A percentile compares a stretch with the other conserved stretches of the same genome.
These are phyloP conservation scores for Limosa lapponica DNA, from an alignment of 2,797 vertebrate species.

Conservation along the genomic window DNA sequence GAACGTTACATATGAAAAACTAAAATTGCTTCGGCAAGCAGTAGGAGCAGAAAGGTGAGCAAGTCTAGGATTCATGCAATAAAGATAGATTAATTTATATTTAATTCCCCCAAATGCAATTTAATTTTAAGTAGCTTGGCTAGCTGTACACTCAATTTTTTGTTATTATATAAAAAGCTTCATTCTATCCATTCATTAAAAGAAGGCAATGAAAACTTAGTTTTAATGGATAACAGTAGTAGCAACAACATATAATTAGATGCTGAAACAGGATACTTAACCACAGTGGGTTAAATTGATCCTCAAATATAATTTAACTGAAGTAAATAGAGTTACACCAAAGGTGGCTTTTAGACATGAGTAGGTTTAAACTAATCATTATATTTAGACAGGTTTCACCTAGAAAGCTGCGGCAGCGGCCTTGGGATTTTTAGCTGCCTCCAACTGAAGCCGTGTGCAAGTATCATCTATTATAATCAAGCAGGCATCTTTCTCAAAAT, in stretches of 20 bases:
- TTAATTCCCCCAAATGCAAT: slow-evolving; percentile 10
- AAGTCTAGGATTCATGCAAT: slow-evolving; percentile 10
- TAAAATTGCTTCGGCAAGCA: neutral
- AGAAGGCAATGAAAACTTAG: neutral
- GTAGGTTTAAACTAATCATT: slow-evolving; percentile 32
- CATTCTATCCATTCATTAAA: neutral
- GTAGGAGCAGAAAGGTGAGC: neutral
- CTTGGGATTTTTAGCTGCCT: slow-evolving; percentile 13
- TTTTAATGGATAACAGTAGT: slow-evolving; percentile 17
- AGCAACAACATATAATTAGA: slow-evolving; percentile 17
- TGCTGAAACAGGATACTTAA: slow-evolving; percentile 21
- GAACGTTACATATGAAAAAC: neutral
- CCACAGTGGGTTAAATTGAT: slow-evolving; percentile 26
- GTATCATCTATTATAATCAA: slow-evolving; percentile 7
- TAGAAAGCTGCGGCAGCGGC: neutral
- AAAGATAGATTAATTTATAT: slow-evolving; percentile 33
- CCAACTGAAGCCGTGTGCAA: neutral
- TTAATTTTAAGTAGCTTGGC: slow-evolving; percentile 23
- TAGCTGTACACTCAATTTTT: neutral
- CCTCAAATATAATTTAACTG: neutral
- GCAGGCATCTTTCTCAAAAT: neutral
- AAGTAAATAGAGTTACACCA: slow-evolving; percentile 34
- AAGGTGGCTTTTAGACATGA: slow-evolving; percentile 31
- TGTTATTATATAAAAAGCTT: slow-evolving; percentile 3
- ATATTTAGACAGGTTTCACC: slow-evolving; percentile 11